Evolutionary conservation across 2,888 invertebrate species (phyloP).

Genomic region (Calephelis perditalis): DNA sequence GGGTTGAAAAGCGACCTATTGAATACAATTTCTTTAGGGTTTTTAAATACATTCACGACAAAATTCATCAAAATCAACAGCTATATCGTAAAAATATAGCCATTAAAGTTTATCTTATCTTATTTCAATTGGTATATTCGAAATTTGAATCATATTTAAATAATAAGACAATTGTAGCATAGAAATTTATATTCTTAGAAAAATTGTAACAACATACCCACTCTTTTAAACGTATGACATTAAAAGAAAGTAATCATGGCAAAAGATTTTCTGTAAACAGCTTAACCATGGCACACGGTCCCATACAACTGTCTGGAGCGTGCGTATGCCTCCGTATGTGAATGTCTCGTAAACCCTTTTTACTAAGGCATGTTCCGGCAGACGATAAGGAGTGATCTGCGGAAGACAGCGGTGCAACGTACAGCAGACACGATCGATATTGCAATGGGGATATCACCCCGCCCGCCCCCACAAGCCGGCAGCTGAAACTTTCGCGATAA

Average conservation of each 20-base stretch:
- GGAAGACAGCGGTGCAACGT: conserved; percentile 73
- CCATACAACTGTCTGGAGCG: conserved; percentile 42
- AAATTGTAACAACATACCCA: too few relatives aligned
- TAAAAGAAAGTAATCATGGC: conserved; percentile 34
- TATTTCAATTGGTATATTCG: too few relatives aligned
- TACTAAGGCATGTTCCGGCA: conserved; percentile 59
- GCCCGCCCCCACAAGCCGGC: conserved; percentile 33
- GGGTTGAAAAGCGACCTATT: too few relatives aligned
- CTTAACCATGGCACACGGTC: conserved; percentile 46
- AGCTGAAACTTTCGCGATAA: conserved; percentile 77
- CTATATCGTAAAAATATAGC: too few relatives aligned
- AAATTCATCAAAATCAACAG: too few relatives aligned
- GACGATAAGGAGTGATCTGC: conserved; percentile 75
- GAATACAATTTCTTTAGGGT: too few relatives aligned
- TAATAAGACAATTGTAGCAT: too few relatives aligned
- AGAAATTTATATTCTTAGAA: too few relatives aligned
- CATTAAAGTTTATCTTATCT: too few relatives aligned
- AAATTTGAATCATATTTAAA: too few relatives aligned
- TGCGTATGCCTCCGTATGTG: conserved; percentile 45
- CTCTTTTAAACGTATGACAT: too few relatives aligned
- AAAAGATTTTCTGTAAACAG: conserved; percentile 55
- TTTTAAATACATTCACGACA: too few relatives aligned
- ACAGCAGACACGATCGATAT: conserved; percentile 75
- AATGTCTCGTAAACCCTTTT: conserved; percentile 59
- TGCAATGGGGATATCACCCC: conserved; percentile 50